Conservation (phyloP, 1,140 invertebrate species). For the Nymphalis io region DNA sequence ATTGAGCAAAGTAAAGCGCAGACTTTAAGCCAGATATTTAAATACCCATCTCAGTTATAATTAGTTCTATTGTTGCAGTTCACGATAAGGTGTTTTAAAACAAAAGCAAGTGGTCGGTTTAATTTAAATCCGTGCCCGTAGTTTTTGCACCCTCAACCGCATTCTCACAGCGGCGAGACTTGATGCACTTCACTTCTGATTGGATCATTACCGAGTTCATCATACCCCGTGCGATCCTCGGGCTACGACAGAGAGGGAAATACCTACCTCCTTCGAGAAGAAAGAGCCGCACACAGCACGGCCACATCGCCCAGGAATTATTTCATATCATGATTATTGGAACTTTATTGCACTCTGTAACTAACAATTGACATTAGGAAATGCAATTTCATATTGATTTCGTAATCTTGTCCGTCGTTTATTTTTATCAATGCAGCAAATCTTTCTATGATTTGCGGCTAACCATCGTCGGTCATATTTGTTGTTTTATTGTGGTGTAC, state of each 20-base stretch:
- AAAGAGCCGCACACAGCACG: constrained; percentile 54
- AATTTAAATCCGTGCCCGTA: constrained; percentile 77
- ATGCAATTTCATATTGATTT: constrained; percentile 81
- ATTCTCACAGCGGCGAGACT: constrained; percentile 77
- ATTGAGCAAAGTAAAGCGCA: not conserved
- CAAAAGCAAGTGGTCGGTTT: constrained; percentile 74
- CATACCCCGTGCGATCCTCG: constrained; percentile 77
- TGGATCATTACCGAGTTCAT: constrained; percentile 81
- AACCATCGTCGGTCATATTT: constrained; percentile 65
- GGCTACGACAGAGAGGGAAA: constrained; percentile 60
- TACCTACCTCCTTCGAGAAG: constrained; percentile 37
- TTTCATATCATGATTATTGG: constrained; percentile 81
- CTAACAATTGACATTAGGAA: constrained; percentile 81
- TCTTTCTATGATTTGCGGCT: constrained; percentile 80
- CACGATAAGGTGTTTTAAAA: constrained; percentile 58
- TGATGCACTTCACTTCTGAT: constrained; percentile 80
- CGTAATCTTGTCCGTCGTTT: constrained; percentile 74
- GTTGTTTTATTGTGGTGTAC: constrained; percentile 70
- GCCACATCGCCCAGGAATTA: constrained; percentile 76
- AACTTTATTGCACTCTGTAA: constrained; percentile 80
- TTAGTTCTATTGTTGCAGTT: constrained; percentile 25
- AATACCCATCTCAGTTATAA: constrained; percentile 13
- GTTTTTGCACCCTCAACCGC: constrained; percentile 79
- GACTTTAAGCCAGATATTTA: not conserved
- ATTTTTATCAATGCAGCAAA: constrained; percentile 79